Conservation (phyloP, 1,140 invertebrate genomes). For the Coptotermes formosanus region DNA sequence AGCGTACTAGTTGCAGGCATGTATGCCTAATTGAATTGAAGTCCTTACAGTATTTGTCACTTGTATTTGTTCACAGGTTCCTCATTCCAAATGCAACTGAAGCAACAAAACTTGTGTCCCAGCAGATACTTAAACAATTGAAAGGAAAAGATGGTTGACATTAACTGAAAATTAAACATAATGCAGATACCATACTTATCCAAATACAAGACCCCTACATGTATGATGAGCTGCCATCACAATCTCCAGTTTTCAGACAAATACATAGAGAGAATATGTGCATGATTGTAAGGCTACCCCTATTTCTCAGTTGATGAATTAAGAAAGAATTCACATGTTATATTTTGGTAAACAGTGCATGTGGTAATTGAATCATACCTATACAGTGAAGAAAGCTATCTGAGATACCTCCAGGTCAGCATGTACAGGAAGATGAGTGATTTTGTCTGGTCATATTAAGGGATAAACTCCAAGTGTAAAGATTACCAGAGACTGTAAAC, state of each 20-base stretch:
- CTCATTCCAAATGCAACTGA: slow-evolving; percentile 88
- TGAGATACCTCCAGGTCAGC: neutral
- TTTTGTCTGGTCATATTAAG: neutral
- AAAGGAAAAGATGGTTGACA: slow-evolving; percentile 27
- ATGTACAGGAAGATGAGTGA: neutral
- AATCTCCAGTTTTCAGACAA: too few species aligned
- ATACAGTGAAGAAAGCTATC: neutral
- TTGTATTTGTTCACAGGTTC: slow-evolving; percentile 56
- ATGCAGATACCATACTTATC: neutral
- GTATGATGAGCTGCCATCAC: too few species aligned
- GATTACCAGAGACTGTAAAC: neutral
- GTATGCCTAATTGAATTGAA: too few species aligned
- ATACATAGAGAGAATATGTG: too few species aligned
- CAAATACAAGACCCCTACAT: too few species aligned
- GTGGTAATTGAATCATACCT: neutral
- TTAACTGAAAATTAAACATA: neutral
- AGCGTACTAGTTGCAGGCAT: too few species aligned
- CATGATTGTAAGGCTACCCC: too few species aligned
- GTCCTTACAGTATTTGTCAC: too few species aligned
- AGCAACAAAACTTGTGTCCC: slow-evolving; percentile 79
- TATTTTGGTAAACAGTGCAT: too few species aligned
- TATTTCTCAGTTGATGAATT: too few species aligned
- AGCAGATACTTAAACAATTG: slow-evolving; percentile 54
- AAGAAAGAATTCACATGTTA: too few species aligned
- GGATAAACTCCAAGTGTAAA: neutral